These are phyloP conservation scores for Rhizoglyphus robini DNA, from an alignment of 1,140 invertebrate genomes.

Conservation along the genomic window DNA sequence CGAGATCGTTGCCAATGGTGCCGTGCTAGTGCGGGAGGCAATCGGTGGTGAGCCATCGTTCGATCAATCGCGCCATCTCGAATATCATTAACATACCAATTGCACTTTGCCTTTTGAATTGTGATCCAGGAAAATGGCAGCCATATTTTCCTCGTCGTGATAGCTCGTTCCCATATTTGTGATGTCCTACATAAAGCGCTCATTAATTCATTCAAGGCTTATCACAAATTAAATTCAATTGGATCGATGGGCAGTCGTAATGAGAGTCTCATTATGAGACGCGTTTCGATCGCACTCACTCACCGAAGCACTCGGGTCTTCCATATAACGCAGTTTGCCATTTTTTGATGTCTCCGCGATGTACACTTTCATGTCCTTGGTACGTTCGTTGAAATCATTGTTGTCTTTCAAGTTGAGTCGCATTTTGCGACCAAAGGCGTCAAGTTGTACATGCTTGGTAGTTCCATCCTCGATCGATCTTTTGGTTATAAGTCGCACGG, in stretches of 20 bases:
- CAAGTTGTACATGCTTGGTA: constrained; percentile 24
- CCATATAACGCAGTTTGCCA: constrained; percentile 69
- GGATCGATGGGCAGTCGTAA: not conserved
- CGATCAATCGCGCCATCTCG: no score
- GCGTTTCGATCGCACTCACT: not conserved
- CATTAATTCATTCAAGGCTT: not conserved
- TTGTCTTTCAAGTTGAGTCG: constrained; percentile 57
- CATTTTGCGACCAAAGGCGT: constrained; percentile 27
- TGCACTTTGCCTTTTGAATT: constrained; percentile 57
- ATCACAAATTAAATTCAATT: not conserved
- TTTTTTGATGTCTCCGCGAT: constrained; percentile 50
- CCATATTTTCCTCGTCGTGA: constrained; percentile 67
- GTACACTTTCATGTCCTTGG: constrained; percentile 51
- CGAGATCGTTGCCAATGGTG: constrained; percentile 69
- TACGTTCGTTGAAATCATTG: constrained; percentile 26
- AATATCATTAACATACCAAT: constrained; percentile 51
- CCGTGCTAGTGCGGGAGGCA: constrained; percentile 50
- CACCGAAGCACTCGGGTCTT: constrained; percentile 46
- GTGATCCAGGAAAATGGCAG: constrained; percentile 62
- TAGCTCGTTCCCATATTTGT: constrained; percentile 64
- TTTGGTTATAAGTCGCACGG: constrained; percentile 32
- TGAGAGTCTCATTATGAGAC: not conserved
- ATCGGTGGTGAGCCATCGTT: not conserved
- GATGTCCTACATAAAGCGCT: not conserved
- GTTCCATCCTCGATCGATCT: constrained; percentile 3